A percentile compares a stretch with the other conserved stretches of the same genome.
phyloP scores from a whole-genome alignment of 2,113 vertebrate species.

The Coregonus clupeaformis region DNA sequence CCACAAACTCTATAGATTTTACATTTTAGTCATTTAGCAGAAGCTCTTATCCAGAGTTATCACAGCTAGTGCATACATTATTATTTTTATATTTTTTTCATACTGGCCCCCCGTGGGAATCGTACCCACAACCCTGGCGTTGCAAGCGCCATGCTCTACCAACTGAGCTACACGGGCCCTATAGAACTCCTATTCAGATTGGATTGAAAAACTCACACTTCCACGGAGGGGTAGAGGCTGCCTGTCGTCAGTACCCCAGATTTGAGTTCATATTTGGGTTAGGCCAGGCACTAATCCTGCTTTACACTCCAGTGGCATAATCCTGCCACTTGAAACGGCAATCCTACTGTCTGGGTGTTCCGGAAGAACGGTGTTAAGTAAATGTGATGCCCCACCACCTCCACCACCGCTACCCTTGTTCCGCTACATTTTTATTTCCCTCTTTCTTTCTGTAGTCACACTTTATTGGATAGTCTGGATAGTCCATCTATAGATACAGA shows the following conservation, averaged over 20 bases:
- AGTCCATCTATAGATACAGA: too few species aligned
- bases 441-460: constrained; percentile 16
- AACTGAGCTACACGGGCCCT: too few species aligned
- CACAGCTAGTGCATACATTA: too few species aligned
- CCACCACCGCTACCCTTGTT: constrained; percentile 12
- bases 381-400: constrained; percentile 24
- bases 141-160: too few species aligned
- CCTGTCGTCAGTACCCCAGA: background rate
- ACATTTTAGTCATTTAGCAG: too few species aligned
- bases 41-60: too few species aligned
- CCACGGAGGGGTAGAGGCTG: background rate
- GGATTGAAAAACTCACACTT: background rate
- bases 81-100: too few species aligned
- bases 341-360: constrained; percentile 18
- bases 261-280: background rate
- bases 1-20: background rate
- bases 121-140: too few species aligned
- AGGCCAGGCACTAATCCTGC: too few species aligned
- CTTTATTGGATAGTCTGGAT: too few species aligned
- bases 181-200: background rate
- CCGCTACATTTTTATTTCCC: constrained; percentile 34
- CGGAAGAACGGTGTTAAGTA: constrained; percentile 38
- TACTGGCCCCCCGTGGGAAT: too few species aligned
- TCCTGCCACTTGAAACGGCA: constrained; percentile 23
- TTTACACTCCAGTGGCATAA: background rate